A percentile compares a stretch with the other conserved stretches of the same genome.
Evolutionary conservation across 2,888 invertebrate genomes (phyloP).

Genomic region (Drosophila colorata): DNA sequence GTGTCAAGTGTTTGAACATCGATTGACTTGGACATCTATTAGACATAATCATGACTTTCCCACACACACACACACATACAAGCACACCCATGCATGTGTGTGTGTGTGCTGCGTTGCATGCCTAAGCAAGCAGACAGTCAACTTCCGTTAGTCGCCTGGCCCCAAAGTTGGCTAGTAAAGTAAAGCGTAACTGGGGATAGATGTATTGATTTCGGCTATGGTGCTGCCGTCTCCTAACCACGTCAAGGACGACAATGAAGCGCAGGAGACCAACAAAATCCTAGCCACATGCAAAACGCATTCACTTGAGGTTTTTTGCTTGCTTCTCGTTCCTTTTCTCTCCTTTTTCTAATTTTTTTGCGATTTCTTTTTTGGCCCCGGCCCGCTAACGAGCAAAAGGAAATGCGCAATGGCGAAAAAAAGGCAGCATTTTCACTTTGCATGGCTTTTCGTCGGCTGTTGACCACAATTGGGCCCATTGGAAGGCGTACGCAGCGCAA

Average conservation of each 20-base stretch:
- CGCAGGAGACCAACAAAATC: constrained; percentile 52
- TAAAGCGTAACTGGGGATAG: constrained; percentile 18
- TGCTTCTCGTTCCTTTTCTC: constrained; percentile 1
- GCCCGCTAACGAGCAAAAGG: constrained; percentile 45
- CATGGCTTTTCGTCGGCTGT: constrained; percentile 31
- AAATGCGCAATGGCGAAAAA: constrained; percentile 9
- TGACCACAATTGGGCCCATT: constrained; percentile 50
- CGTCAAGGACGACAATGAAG: constrained; percentile 63
- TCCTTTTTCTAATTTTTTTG: constrained; percentile 14
- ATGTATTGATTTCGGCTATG: constrained; percentile 68
- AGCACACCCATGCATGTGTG: constrained; percentile 13
- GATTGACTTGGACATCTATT: constrained; percentile 84
- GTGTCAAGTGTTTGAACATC: constrained; percentile 80
- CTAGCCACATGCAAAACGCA: constrained; percentile 74
- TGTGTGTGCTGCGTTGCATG: constrained; percentile 63
- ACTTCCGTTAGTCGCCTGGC: constrained; percentile 58
- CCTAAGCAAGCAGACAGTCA: constrained; percentile 67
- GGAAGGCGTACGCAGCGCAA: constrained; percentile 22
- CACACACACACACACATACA: constrained; percentile 14
- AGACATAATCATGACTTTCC: constrained; percentile 80
- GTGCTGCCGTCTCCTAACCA: constrained; percentile 16
- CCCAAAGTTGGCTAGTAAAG: constrained; percentile 22
- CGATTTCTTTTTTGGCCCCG: constrained; percentile 13
- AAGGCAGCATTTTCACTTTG: constrained; percentile 34
- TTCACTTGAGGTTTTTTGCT: constrained; percentile 37